Conservation (phyloP, 2,797 vertebrate species). For the Myripristis murdjan region DNA sequence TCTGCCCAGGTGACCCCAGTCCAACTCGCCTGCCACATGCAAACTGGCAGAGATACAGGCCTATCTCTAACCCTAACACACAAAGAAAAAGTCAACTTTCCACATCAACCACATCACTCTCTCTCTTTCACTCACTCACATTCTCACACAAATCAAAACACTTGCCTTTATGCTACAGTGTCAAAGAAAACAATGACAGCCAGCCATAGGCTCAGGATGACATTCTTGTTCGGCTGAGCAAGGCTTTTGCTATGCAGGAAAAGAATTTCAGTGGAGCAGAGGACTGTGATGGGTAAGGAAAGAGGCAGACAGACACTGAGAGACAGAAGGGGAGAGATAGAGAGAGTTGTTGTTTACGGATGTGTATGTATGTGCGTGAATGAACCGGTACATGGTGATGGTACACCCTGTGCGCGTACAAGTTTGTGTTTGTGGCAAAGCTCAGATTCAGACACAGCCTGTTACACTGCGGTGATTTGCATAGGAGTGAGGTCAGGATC, state of each 20-base stretch:
- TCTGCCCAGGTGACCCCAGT: too few relatives aligned
- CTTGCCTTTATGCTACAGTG: conserved; percentile 21
- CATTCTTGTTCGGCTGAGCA: conserved; percentile 1
- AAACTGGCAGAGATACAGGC: too few relatives aligned
- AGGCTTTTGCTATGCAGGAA: conserved; percentile 4
- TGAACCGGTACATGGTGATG: too few relatives aligned
- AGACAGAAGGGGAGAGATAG: neutral
- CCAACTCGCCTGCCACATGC: too few relatives aligned
- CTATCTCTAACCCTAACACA: too few relatives aligned
- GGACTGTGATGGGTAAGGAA: too few relatives aligned
- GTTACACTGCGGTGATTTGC: conserved; percentile 61
- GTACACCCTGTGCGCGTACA: too few relatives aligned
- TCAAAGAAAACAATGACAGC: conserved; percentile 34
- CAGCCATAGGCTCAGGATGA: conserved; percentile 18
- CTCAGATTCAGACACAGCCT: conserved; percentile 44
- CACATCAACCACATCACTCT: neutral
- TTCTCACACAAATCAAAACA: neutral
- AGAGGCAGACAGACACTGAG: neutral
- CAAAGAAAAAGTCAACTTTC: neutral
- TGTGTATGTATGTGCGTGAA: too few relatives aligned
- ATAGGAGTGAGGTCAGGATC: conserved; percentile 70
- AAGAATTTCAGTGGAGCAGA: too few relatives aligned
- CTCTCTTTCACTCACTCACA: neutral
- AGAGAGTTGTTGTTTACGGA: neutral
- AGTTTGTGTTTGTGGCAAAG: conserved; percentile 8